Conservation (phyloP, 1,140 invertebrate genomes). For the Triops cancriformis region DNA sequence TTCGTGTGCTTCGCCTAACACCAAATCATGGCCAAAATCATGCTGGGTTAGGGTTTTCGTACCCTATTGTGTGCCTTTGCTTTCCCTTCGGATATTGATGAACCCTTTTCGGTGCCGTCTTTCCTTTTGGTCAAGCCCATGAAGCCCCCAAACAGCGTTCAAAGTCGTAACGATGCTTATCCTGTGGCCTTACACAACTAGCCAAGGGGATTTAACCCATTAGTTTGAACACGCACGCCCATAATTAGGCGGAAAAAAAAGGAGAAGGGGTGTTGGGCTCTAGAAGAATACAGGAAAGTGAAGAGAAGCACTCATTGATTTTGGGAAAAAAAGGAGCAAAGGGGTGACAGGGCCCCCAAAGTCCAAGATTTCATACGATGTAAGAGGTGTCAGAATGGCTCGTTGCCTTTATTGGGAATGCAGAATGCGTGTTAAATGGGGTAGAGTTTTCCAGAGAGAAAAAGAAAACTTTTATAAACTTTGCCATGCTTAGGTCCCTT, state of each 20-base stretch:
- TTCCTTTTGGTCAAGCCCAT: neutral
- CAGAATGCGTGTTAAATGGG: neutral
- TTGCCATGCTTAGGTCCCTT: neutral
- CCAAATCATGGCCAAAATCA: conserved; percentile 1
- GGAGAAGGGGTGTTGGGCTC: neutral
- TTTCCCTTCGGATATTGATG: neutral
- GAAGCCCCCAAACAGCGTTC: neutral
- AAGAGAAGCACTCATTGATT: neutral
- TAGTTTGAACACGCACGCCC: conserved; percentile 8
- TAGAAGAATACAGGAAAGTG: neutral
- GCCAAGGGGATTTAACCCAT: conserved; percentile 8
- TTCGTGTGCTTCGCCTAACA: neutral
- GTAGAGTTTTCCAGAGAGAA: neutral
- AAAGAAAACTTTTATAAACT: neutral
- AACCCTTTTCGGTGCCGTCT: neutral
- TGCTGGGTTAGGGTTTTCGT: neutral
- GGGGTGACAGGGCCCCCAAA: neutral
- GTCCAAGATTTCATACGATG: neutral
- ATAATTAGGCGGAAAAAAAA: neutral
- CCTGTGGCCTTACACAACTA: neutral
- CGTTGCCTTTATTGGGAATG: conserved; percentile 3
- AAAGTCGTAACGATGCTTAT: conserved; percentile 5
- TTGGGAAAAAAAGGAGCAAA: neutral
- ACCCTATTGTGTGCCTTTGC: neutral
- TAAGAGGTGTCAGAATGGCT: neutral